Evolutionary conservation across 2,113 vertebrate genomes (phyloP), one percentile per base, ranked within the genome.

Genomic region (Tychaedon coryphoeus): DNA sequence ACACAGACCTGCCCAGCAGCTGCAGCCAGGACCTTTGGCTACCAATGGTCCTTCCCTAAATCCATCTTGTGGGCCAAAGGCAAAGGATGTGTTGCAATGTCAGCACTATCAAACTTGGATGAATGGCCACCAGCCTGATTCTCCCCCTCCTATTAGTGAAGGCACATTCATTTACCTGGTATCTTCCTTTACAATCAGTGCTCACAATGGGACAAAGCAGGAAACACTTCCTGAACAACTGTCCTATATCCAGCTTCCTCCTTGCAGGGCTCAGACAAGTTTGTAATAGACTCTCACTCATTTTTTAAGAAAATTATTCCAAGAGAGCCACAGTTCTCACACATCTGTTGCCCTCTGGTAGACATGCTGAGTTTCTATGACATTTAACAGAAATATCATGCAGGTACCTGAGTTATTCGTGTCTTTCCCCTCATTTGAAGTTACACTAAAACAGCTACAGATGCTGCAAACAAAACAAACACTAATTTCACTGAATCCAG

Each of bases 111-210:
- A 43, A 28, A 51, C 57, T 2, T 5, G 29, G 14, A 26, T 14
- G 20, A 43, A 14, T 2, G n/a, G 54, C 45, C 40, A 42, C n/a
- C 4, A 1, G 23, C 16, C 1, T 4, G 4, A 16, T 34, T 25
- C 5, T 6, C 2, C 7, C 5, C 6, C 13, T 38, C 23, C 6
- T 1, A 1, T 10, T 4, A 48, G 9, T 3, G 14, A 42, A 69
- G n/a, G 19, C 34, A 71, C 51, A 13, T 83, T 51, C 14, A 76
- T 69, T 51, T 26, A 83, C 34, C 66, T 56, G 43, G 6, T 64
- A 34, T 24, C 29, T 22, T 33, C 60, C 40, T 76, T 23, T 28
- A 29, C 34, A 61, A 9, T 17, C 25, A 38, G 24, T 14, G 11
- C 24, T 81, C 57, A 6, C 29, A 15, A 8, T 2, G n/a, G 43